Evolutionary conservation across 2,888 invertebrate species (phyloP), one percentile per base, ranked within the genome.

Genomic region (Tenthredo scrophulariae): DNA sequence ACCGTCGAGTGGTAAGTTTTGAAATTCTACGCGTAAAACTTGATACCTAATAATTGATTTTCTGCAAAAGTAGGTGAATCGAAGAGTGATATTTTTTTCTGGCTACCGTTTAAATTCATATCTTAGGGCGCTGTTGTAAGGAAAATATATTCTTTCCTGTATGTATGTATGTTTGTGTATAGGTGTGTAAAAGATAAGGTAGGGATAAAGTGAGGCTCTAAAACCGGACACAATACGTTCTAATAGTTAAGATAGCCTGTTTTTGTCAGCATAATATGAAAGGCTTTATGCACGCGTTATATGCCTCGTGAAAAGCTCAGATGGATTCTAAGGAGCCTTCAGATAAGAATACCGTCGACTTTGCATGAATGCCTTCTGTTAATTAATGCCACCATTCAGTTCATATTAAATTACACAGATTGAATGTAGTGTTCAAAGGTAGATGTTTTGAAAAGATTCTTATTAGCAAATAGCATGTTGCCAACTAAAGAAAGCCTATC

Each of bases 311-410:
- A 83, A 83, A 83, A 83, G 83, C 83, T 83, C 83, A 43, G 67
- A 83, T 65, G 67, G 70, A 74, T 84, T 74, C 86, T 75, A 84
- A 75, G 85, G 58, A 72, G 82, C 58, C 75, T 65, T 77, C 75
- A 85, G 87, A 88, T 87, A 88, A 88, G 88, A 88, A 88, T 88
- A 86, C 85, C 86, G 87, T 43, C 85, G 86, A 85, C 86, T 85
- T 85, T 85, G 86, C 87, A 87, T 89, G 88, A 89, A 89, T 90
- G 87, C 86, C 86, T 88, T 86, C 90, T 90, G 90, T 90, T 90
- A 90, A 90, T 90, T 90, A 90, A 90, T 89, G 88, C 89, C 87
- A 85, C 88, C 87, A 90, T 90, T 90, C 90, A 89, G 86, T 85
- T 86, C 87, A 87, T 88, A 90, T 90, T 90, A 89, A 90, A 90